Evolutionary conservation across 2,797 vertebrate genomes (phyloP), one percentile per base, ranked within the genome.

Genomic region (Coracias cyanogaster): DNA sequence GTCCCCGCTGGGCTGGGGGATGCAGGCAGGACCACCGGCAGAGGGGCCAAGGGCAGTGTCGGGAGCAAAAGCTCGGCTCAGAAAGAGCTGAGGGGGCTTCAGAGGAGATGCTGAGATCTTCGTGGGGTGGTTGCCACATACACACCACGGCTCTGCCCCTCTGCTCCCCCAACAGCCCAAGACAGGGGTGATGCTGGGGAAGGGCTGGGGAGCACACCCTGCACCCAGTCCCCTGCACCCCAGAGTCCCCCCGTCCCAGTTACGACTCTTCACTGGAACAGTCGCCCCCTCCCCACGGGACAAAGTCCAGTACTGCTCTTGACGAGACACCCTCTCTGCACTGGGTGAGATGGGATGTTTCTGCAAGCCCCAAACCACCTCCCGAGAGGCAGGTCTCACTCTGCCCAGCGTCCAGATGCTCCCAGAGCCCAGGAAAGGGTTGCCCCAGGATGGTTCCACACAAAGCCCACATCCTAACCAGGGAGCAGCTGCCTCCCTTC

Each of bases 11-110:
- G 65, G 71, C 43, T 3, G 18, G 0, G 0, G 73, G 51, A 46
- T 60, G 25, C 45, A 57, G 58, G 65, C 61, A 51, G 65, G 18
- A 82, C 9, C 41, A 57, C 58, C 0, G 28, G 57, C 51, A 78
- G 37, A 39, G 24, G 31, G 31, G 7, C 45, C 48, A 31, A 41
- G n/a, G 6, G 1, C 1, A 1, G 43, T 0, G 0, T 1, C 10
- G 71, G 33, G 15, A 67, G 35, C 7, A 29, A 60, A 29, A 52
- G 17, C 33, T 79, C 25, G 43, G 66, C 37, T 54, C 17, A 4
- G 28, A 2, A 9, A n/a, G 31, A 73, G 61, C 35, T 48, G 55
- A 33, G 54, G 43, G 7, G 45, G 31, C 31, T 41, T 57, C 5
- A 28, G 39, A 69, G n/a, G 33, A 49, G 33, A n/a, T 26, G 9